Base-by-base conservation (phyloP, 1,140 invertebrate genomes). In the Diabrotica virgifera region DNA sequence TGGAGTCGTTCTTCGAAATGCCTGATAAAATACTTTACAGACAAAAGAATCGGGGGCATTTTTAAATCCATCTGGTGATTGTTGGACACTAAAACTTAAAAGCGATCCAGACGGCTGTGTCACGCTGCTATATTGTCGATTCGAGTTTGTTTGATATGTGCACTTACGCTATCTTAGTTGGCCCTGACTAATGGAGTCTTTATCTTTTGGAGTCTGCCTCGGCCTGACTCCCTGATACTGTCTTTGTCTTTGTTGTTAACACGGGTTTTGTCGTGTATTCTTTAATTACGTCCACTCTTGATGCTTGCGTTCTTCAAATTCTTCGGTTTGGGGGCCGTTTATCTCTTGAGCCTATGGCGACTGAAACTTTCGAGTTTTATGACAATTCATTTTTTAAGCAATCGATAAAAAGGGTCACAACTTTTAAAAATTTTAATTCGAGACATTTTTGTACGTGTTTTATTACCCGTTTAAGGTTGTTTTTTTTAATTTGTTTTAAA, bases 111-210 rank as follows among this genome's bases (percentile, higher is more conserved):
- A 70, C 50, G 46, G 52, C 51, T 40, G 59, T 65, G 71, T 74
- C 70, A 69, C 72, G 65, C 64, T 69, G 66, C 67, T 72, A 67
- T 71, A 73, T 73, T 72, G 72, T 72, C 67, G 63, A 66, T 59
- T 57, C 57, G 62, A 72, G 72, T 65, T 72, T 72, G 71, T 70
- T 74, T 69, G 72, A 72, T 74, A 72, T 63, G 67, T 74, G 74
- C 75, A 76, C 75, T 76, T 76, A 76, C 68, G 64, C 66, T 75
- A 75, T 76, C 74, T 76, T 59, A 69, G 70, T 64, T 67, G 66
- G 67, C 63, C 67, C 67, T 73, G 68, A 71, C 75, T 76, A 76
- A 76, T 76, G 74, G 75, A 76, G 69, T 72, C 70, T 73, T 75
- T 76, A 76, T 76, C 75, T 64, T 58, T 40, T 46, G 13, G 36